Evolutionary conservation across 2,113 vertebrate species (phyloP), one percentile per base, ranked within the genome.

Genomic region (Rhadina sibilatrix): DNA sequence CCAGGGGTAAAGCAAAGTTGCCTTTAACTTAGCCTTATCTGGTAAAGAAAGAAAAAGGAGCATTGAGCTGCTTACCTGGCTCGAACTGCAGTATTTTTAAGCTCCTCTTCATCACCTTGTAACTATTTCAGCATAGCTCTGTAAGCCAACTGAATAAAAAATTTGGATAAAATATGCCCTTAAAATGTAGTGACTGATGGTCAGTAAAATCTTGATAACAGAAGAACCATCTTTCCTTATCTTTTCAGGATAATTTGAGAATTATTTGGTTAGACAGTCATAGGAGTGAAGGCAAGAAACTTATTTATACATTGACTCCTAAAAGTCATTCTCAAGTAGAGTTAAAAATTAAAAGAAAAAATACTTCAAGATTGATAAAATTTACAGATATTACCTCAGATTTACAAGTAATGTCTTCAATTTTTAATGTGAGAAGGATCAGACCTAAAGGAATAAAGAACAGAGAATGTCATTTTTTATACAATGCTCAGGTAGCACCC

Each of bases 201-300:
- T 33, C 42, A 79, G 15, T 95, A 54, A 82, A 87, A 92, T 56
- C 40, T n/a, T 78, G 16, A 49, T 33, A 87, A 84, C 22, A 87
- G 81, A 66, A 56, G 61, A 87, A 83, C 24, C 69, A 64, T 76
- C 76, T 93, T 74, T 71, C 75, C 33, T 63, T 60, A 93, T 91
- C 74, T 96, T 94, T 94, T 83, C 44, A 35, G 81, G 87, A 96
- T 59, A 61, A 53, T 90, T 79, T 21, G 59, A 90, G 31, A 69
- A 54, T 81, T 72, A 94, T 92, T 97, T 96, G 64, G 53, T 94
- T 96, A 91, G 91, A 92, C 94, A 83, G 44, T 21, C 68, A 94
- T 8, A 81, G 42, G 27, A 33, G 3, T 76, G 12, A 40, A 35
- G 30, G 23, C 11, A 53, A 91, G 44, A 79, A 53, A 22, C 2